Conservation (phyloP, 1,140 invertebrate species). For the Anastrepha ludens region DNA sequence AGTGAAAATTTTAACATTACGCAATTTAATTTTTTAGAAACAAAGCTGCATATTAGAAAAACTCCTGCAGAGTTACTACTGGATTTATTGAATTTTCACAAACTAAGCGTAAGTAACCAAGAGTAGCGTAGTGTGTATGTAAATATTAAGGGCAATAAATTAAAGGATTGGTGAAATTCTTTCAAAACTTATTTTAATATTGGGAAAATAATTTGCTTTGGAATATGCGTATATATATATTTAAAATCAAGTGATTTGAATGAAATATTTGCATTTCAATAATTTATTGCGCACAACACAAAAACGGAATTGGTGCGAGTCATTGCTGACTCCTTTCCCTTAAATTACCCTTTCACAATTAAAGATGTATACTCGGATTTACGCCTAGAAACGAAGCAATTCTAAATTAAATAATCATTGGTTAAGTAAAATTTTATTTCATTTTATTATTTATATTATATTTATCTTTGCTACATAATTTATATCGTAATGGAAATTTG, state of each 20-base stretch:
- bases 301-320: neutral
- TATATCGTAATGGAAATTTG: too few relatives aligned
- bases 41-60: neutral
- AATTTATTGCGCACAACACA: neutral
- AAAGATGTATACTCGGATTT: neutral
- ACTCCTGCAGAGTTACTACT: neutral
- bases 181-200: neutral
- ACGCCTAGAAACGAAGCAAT: slow-evolving; percentile 9
- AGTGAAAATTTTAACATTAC: neutral
- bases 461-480: too few relatives aligned
- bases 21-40: slow-evolving; percentile 34
- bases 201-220: neutral
- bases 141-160: neutral
- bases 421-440: too few relatives aligned
- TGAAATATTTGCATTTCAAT: neutral
- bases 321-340: neutral
- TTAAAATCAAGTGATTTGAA: too few relatives aligned
- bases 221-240: too few relatives aligned
- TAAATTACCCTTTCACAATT: neutral
- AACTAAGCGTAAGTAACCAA: slow-evolving; percentile 19
- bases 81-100: slow-evolving; percentile 14
- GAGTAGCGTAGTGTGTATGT: neutral
- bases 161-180: neutral
- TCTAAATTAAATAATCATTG: too few relatives aligned
- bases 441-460: too few relatives aligned